Conservation (phyloP, 2,888 invertebrate genomes). For the Drosophila prostipennis region DNA sequence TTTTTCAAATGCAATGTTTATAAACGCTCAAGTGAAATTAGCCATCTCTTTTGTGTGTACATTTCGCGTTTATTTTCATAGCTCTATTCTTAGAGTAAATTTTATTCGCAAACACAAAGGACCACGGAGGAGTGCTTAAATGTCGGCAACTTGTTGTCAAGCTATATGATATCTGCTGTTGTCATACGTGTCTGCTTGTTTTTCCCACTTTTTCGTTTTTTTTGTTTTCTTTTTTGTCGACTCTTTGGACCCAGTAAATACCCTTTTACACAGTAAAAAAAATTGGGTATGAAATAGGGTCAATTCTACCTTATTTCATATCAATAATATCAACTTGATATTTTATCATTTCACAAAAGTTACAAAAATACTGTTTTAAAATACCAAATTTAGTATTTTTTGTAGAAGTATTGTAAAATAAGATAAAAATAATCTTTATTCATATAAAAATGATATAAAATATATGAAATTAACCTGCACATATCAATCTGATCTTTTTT, state of each 20-base stretch:
- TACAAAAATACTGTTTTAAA: too few species aligned
- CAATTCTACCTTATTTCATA: too few species aligned
- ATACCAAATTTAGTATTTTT: too few species aligned
- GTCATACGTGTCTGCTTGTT: constrained; percentile 40
- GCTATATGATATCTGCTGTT: constrained; percentile 67
- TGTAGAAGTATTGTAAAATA: too few species aligned
- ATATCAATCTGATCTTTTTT: too few species aligned
- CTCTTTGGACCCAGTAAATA: constrained; percentile 11
- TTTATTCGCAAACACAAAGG: constrained; percentile 50
- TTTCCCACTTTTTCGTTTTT: not conserved
- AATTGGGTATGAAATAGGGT: too few species aligned
- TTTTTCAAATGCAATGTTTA: constrained; percentile 57
- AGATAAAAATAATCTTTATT: too few species aligned
- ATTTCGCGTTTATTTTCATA: constrained; percentile 49
- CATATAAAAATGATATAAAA: too few species aligned
- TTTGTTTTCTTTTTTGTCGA: not conserved
- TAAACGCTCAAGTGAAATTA: constrained; percentile 48
- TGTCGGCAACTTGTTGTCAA: constrained; percentile 40
- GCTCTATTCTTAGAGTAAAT: constrained; percentile 21
- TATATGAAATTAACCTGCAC: too few species aligned
- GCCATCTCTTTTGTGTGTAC: constrained; percentile 23
- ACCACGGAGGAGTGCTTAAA: constrained; percentile 26
- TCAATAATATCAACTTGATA: too few species aligned
- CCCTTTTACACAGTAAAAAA: constrained; percentile 6
- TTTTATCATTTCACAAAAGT: too few species aligned